These are phyloP conservation scores for Lepidocyrtinus sp. DNA, from an alignment of 2,888 invertebrate species.

Conservation along the genomic window DNA sequence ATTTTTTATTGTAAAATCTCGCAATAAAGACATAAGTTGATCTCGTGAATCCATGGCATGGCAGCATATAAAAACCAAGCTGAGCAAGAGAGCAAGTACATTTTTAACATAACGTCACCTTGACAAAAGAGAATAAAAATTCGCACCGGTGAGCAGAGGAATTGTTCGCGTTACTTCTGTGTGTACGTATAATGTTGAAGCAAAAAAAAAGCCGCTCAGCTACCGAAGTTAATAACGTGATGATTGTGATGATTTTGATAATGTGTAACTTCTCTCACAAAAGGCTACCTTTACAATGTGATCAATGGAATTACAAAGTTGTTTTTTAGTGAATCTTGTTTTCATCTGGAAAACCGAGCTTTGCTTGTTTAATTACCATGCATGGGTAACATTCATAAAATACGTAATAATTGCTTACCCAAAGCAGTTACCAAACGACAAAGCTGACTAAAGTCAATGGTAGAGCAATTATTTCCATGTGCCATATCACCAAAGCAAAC, in stretches of 20 bases:
- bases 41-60: slow-evolving; percentile 6
- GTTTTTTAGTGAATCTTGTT: not conserved
- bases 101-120: not conserved
- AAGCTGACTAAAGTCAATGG: too few relatives aligned
- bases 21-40: slow-evolving; percentile 1
- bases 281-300: slow-evolving; percentile 26
- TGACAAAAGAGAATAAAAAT: not conserved
- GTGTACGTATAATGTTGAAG: not conserved
- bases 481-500: too few relatives aligned
- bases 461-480: too few relatives aligned
- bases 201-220: slow-evolving; percentile 6
- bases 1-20: slow-evolving; percentile 10
- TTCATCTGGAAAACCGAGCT: not conserved
- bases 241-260: slow-evolving; percentile 49
- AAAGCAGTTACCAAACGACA: too few relatives aligned
- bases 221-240: not conserved
- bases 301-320: slow-evolving; percentile 16
- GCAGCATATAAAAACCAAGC: not conserved
- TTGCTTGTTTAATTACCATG: slow-evolving; percentile 1
- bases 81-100: not conserved
- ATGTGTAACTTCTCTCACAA: slow-evolving; percentile 59
- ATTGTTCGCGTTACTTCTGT: not conserved
- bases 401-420: too few relatives aligned
- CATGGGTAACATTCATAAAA: too few relatives aligned
- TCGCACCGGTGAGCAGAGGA: not conserved